Conservation (phyloP, 2,888 invertebrate genomes). For the Cheilosia vernalis region DNA sequence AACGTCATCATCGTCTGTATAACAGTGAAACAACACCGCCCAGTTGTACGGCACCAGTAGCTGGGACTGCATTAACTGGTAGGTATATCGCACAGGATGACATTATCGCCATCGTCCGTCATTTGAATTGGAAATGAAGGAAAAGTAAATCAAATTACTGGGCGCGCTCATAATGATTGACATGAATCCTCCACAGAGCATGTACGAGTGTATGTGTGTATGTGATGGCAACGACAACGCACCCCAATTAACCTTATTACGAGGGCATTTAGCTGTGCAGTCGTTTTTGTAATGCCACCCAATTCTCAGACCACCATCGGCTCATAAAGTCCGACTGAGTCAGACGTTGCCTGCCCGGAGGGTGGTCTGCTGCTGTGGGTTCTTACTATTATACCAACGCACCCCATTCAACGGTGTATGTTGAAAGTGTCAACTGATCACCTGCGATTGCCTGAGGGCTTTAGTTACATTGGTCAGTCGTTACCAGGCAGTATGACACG, state of each 20-base stretch:
- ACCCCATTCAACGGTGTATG: neutral
- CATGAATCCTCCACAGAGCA: constrained; percentile 48
- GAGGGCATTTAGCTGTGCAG: constrained; percentile 55
- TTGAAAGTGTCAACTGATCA: constrained; percentile 60
- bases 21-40: neutral
- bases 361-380: constrained; percentile 12
- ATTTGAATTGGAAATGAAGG: constrained; percentile 70
- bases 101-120: constrained; percentile 63
- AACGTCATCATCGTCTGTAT: constrained; percentile 13
- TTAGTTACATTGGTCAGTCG: constrained; percentile 15
- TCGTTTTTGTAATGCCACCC: constrained; percentile 22
- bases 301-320: constrained; percentile 1
- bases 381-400: neutral
- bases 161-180: constrained; percentile 54
- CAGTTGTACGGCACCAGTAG: neutral
- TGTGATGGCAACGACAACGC: constrained; percentile 14
- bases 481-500: neutral
- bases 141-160: constrained; percentile 69
- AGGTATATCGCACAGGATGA: constrained; percentile 49
- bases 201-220: neutral
- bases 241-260: constrained; percentile 63
- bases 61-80: constrained; percentile 49
- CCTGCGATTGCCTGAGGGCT: constrained; percentile 48
- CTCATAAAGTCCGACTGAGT: neutral
- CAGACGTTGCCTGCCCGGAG: neutral